These are phyloP conservation scores for Phymatocera aterrima DNA, from an alignment of 2,888 invertebrate species.

Conservation along the genomic window DNA sequence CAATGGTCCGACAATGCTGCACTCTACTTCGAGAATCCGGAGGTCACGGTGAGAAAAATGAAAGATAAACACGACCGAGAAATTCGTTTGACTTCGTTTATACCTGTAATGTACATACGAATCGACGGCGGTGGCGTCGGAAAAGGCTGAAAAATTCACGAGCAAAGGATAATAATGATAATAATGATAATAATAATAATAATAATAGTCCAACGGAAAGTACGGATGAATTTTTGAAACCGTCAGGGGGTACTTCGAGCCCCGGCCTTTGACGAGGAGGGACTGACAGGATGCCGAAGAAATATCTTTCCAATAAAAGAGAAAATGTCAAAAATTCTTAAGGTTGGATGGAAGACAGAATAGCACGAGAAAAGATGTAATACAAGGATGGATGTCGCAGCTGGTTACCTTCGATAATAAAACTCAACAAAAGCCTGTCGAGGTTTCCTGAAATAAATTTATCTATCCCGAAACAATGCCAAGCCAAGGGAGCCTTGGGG, in stretches of 20 bases:
- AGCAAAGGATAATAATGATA: background rate
- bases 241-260: background rate
- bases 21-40: background rate
- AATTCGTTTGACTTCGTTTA: background rate
- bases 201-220: constrained; percentile 10
- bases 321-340: constrained; percentile 5
- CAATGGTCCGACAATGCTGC: constrained; percentile 34
- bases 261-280: background rate
- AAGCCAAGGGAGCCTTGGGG: constrained; percentile 7
- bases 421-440: constrained; percentile 39
- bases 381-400: constrained; percentile 25
- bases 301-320: constrained; percentile 25
- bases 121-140: background rate
- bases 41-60: background rate
- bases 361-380: background rate
- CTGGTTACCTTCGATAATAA: constrained; percentile 42
- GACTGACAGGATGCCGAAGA: constrained; percentile 6
- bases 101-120: background rate
- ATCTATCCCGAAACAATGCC: constrained; percentile 41
- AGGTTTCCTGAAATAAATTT: constrained; percentile 20
- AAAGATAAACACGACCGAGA: background rate
- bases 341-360: background rate
- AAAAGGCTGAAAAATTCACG: background rate
- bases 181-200: no score
- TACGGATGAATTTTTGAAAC: constrained; percentile 12